These are phyloP conservation scores for Craterocephalus amniculus DNA, from an alignment of 2,797 vertebrate species.

Conservation along the genomic window DNA sequence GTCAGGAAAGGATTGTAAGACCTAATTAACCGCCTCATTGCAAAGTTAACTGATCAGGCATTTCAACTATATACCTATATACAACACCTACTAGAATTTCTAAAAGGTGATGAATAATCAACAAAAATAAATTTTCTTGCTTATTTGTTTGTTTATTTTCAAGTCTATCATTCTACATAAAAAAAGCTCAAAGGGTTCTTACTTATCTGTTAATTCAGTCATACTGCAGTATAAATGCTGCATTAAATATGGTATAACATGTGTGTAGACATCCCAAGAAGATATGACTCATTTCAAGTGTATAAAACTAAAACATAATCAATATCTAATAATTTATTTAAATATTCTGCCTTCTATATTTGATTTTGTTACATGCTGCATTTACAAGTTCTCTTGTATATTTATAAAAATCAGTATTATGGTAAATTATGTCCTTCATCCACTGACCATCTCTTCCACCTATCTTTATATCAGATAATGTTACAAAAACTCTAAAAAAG, in stretches of 20 bases:
- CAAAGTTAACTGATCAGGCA: no score
- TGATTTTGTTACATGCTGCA: not conserved
- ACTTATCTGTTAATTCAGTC: not conserved
- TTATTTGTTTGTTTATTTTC: no score
- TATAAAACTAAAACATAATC: not conserved
- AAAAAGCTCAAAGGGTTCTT: no score
- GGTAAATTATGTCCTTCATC: not conserved
- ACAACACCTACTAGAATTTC: no score
- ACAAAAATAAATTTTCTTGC: no score
- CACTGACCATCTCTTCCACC: not conserved
- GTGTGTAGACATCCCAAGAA: not conserved
- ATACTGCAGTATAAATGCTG: not conserved
- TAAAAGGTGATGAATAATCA: no score
- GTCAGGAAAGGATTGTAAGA: no score
- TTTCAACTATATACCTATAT: no score
- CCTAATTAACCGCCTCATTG: no score
- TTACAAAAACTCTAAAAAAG: slow-evolving; percentile 5
- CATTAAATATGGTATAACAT: not conserved
- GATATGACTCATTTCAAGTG: not conserved
- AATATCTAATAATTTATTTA: not conserved
- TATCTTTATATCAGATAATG: not conserved
- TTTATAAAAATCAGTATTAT: not conserved
- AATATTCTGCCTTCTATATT: not conserved
- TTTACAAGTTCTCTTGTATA: not conserved
- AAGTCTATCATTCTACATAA: no score